Conservation (phyloP, 37 sponge, comb jelly and placozoan species). For the Axinella damicornis region DNA sequence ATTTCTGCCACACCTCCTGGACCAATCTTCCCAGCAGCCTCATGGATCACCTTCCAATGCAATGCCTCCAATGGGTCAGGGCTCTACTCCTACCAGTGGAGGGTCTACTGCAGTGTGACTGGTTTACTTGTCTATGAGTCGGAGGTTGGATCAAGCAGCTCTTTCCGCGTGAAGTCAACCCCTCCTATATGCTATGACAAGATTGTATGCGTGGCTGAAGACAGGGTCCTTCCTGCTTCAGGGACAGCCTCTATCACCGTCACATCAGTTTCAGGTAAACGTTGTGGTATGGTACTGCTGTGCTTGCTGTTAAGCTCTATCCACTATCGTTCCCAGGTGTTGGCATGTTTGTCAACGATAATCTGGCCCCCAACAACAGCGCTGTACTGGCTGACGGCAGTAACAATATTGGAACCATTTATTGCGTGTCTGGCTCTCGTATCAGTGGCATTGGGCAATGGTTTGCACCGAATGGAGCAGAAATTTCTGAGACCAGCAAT, state of each 20-base stretch:
- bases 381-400: constrained; percentile 13
- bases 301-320: too few species aligned
- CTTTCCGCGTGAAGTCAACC: constrained; percentile 19
- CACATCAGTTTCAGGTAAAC: constrained; percentile 11
- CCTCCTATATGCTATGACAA: constrained; percentile 12
- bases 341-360: constrained; percentile 28
- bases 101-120: constrained; percentile 30
- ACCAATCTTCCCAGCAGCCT: constrained; percentile 12
- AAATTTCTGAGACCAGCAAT: background rate
- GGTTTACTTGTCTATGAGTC: constrained; percentile 15
- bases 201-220: constrained; percentile 24
- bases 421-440: constrained; percentile 28
- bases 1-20: constrained; percentile 17
- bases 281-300: too few species aligned
- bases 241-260: constrained; percentile 9
- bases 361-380: constrained; percentile 10
- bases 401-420: constrained; percentile 34
- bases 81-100: constrained; percentile 17
- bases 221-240: background rate
- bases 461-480: constrained; percentile 26
- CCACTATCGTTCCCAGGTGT: too few species aligned
- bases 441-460: constrained; percentile 7
- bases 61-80: constrained; percentile 14
- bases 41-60: constrained; percentile 26
- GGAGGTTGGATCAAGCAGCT: background rate